A percentile compares a stretch with the other conserved stretches of the same genome.
phyloP scores from a whole-genome alignment of 2,797 vertebrate genomes.

The Neostethus bicornis region DNA sequence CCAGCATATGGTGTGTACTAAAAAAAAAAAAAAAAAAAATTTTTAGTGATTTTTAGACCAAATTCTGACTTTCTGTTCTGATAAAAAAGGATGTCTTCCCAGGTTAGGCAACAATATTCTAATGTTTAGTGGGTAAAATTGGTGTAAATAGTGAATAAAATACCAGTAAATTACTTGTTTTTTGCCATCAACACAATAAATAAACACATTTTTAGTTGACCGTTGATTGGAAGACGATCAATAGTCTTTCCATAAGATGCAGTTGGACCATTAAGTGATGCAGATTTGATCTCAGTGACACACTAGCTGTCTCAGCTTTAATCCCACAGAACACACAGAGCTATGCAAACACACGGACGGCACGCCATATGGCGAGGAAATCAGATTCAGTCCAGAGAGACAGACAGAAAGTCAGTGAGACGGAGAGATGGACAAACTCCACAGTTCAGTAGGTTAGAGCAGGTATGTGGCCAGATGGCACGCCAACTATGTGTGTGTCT shows the following conservation, averaged over 20 bases:
- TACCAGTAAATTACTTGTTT: not conserved
- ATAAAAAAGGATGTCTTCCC: not conserved
- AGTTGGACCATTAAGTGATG: slow-evolving; percentile 16
- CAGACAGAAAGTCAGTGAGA: slow-evolving; percentile 53
- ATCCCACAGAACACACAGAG: slow-evolving; percentile 34
- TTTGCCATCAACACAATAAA: not conserved
- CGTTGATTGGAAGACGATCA: not conserved
- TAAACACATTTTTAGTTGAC: not conserved
- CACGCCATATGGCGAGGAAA: slow-evolving; percentile 70
- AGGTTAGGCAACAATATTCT: not conserved
- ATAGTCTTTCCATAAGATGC: slow-evolving; percentile 5
- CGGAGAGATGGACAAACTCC: slow-evolving; percentile 48
- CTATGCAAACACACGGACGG: slow-evolving; percentile 34
- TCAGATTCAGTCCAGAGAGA: slow-evolving; percentile 66
- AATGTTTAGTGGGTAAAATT: not conserved
- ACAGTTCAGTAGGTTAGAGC: slow-evolving; percentile 65
- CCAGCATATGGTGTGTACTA: too few relatives aligned
- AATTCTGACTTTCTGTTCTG: not conserved
- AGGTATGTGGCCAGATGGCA: slow-evolving; percentile 65
- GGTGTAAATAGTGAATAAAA: too few relatives aligned
- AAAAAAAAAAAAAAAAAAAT: not conserved
- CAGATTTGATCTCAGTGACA: slow-evolving; percentile 46
- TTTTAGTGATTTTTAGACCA: not conserved
- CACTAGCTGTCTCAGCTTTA: slow-evolving; percentile 44
- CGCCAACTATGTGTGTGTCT: slow-evolving; percentile 22